These are phyloP conservation scores for Drosophila hamatofila DNA, from an alignment of 2,888 invertebrate species.

Conservation along the genomic window DNA sequence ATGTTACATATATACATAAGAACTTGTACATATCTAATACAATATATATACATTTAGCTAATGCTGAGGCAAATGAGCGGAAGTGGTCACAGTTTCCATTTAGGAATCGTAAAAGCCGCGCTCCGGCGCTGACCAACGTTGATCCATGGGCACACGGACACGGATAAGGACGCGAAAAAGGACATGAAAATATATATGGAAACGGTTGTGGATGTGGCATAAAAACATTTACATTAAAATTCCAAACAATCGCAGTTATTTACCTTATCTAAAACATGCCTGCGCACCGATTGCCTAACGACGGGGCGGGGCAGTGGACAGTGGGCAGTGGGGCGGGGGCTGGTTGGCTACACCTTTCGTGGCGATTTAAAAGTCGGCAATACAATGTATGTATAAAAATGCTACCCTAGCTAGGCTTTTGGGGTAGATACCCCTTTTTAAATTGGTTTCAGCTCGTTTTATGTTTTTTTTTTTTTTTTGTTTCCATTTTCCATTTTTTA, in stretches of 20 bases:
- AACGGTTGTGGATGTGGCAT: slow-evolving; percentile 30
- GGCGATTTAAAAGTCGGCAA: slow-evolving; percentile 37
- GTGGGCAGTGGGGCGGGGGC: background rate
- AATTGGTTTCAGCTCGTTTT: slow-evolving; percentile 26
- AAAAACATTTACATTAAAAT: slow-evolving; percentile 75
- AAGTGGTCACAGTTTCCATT: slow-evolving; percentile 16
- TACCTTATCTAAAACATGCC: slow-evolving; percentile 78
- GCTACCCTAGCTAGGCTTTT: slow-evolving; percentile 17
- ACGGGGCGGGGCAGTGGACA: background rate
- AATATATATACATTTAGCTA: background rate
- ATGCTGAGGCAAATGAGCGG: slow-evolving; percentile 4
- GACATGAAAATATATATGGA: background rate
- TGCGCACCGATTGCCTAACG: slow-evolving; percentile 13
- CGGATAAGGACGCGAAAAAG: background rate
- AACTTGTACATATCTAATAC: background rate
- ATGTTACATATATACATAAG: too few relatives aligned
- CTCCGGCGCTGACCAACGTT: slow-evolving; percentile 11
- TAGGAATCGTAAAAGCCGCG: slow-evolving; percentile 17
- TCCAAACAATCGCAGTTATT: slow-evolving; percentile 76
- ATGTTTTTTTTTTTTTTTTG: slow-evolving; percentile 4
- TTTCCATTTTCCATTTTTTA: slow-evolving; percentile 8
- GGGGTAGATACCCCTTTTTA: slow-evolving; percentile 24
- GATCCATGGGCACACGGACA: slow-evolving; percentile 22
- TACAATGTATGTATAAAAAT: slow-evolving; percentile 40
- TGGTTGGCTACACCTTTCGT: slow-evolving; percentile 37